Base-by-base conservation (phyloP, 1,140 invertebrate genomes). In the Drosophila repletoides region DNA sequence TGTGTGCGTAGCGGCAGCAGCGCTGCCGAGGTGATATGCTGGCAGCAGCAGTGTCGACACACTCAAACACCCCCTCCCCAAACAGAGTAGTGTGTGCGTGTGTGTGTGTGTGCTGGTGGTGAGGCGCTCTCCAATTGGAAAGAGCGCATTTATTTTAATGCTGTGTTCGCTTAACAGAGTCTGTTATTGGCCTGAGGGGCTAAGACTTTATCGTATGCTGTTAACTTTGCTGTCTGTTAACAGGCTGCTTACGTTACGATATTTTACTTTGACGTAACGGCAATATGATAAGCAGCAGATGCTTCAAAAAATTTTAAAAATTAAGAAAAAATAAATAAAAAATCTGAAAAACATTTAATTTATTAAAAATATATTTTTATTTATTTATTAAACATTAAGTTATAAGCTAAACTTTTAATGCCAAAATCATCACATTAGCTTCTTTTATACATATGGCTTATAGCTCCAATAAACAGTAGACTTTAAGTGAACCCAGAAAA, bases 41-140 rank as follows among this genome's bases (percentile, higher is more conserved):
- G 58, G 40, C 67, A 29, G 58, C 45, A 48, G 43, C 41, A 14
- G 12, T 19, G 15, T n/a, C 17, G 26, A 4, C 29, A 9, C 34
- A 19, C 10, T 24, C 34, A 59, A 33, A 29, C 61, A 48, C 52
- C 41, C 43, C 33, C 52, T 40, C n/a, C 41, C 15, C 9, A 9
- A 21, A n/a, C 9, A 24, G 6, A 10, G 6, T 3, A 24, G 26
- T 21, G n/a, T 21, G 12, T 3, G 12, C 6, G 14, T 19, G 41
- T 17, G 41, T 46, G 17, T 38, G 53, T 24, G 34, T 31, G 69
- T 65, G 38, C 45, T 58, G 24, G 61, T 73, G 43, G 40, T 71
- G 46, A 10, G 17, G 10, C 29, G 58, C 69, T 77, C 72, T 77
- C 75, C 73, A 76, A 79, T 77, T 79, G 74, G 74, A 81, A 76